Conservation (phyloP, 2,797 vertebrate genomes). For the Harpagifer antarcticus region DNA sequence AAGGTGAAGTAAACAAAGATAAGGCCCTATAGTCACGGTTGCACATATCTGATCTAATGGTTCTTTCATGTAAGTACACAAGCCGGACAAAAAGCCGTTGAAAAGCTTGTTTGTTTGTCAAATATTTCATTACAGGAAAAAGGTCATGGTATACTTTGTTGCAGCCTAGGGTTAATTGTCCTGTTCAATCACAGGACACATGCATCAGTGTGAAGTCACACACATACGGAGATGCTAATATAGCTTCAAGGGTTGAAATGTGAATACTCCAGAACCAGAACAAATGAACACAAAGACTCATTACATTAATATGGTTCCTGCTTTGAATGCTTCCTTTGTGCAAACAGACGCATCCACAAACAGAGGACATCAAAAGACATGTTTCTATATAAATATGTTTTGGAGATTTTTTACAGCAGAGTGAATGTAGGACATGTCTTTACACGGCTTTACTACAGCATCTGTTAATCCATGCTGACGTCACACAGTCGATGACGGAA, state of each 20-base stretch:
- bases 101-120: constrained; percentile 17
- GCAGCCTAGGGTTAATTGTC: neutral
- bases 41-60: constrained; percentile 49
- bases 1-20: constrained; percentile 67
- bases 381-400: constrained; percentile 11
- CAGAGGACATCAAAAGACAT: neutral
- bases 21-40: constrained; percentile 56
- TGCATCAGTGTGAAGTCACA: constrained; percentile 13
- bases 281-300: constrained; percentile 12
- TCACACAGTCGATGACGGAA: constrained; percentile 15
- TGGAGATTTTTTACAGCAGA: neutral
- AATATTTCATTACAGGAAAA: neutral
- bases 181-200: constrained; percentile 19
- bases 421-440: constrained; percentile 8
- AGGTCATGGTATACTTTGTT: neutral
- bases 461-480: constrained; percentile 25
- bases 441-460: neutral
- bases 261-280: constrained; percentile 1
- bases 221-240: neutral
- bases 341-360: neutral
- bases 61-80: constrained; percentile 43
- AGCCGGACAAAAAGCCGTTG: constrained; percentile 4
- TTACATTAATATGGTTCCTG: constrained; percentile 7
- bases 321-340: neutral
- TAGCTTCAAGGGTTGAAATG: neutral